These are phyloP conservation scores for Isaurus tuberculatus DNA, from an alignment of 92 coral and sea anemone species.

Conservation along the genomic window DNA sequence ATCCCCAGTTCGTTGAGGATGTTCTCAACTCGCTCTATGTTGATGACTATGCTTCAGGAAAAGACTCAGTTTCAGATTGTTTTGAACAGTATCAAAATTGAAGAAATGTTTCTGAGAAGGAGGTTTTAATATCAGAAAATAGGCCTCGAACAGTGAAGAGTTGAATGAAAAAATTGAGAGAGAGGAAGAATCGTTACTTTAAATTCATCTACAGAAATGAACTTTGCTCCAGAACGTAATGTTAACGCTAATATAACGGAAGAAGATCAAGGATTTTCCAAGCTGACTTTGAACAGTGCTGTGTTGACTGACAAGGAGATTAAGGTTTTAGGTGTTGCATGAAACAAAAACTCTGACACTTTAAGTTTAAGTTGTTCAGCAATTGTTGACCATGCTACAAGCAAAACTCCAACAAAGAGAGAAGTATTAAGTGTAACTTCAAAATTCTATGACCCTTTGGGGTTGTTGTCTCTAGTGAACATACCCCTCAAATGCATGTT, in stretches of 20 bases:
- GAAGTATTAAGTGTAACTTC: slow-evolving; percentile 50
- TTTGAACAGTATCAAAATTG: slow-evolving; percentile 8
- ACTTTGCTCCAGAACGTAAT: not conserved
- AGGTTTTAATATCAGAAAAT: slow-evolving; percentile 30
- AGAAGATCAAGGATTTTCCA: slow-evolving; percentile 38
- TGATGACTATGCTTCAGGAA: too few species aligned
- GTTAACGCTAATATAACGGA: slow-evolving; percentile 30
- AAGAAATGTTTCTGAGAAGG: slow-evolving; percentile 29
- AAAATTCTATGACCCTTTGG: slow-evolving; percentile 63
- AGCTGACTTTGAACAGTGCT: slow-evolving; percentile 43
- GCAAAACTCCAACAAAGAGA: slow-evolving; percentile 29
- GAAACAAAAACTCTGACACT: slow-evolving; percentile 67
- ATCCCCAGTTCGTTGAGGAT: too few species aligned
- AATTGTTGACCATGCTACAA: slow-evolving; percentile 32
- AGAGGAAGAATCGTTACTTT: not conserved
- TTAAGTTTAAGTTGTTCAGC: slow-evolving; percentile 47
- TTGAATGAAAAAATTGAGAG: too few species aligned
- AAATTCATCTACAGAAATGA: not conserved
- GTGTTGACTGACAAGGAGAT: slow-evolving; percentile 30
- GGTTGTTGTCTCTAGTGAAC: slow-evolving; percentile 57
- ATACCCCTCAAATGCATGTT: slow-evolving; percentile 57
- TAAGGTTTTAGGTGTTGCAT: slow-evolving; percentile 59
- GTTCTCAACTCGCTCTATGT: too few species aligned
- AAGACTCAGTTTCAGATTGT: too few species aligned
- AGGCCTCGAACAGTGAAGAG: too few species aligned